These are phyloP conservation scores for Neosilurus hyrtlii DNA, from an alignment of 2,797 vertebrate genomes.

Conservation along the genomic window DNA sequence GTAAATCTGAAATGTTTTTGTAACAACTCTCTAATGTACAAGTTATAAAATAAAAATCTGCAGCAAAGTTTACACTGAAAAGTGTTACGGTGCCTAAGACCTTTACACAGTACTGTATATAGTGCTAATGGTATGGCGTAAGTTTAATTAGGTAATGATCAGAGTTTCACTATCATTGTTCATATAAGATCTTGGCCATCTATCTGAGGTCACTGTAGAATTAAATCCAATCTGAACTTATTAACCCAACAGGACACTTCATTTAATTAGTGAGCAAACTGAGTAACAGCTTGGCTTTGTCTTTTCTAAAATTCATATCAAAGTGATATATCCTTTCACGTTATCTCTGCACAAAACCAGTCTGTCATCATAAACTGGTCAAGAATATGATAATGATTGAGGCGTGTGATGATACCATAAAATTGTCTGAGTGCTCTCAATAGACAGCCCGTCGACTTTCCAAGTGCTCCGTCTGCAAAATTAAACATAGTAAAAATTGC, in stretches of 20 bases:
- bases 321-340: constrained; percentile 1
- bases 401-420: constrained; percentile 14
- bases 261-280: constrained; percentile 29
- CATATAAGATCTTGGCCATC: not conserved
- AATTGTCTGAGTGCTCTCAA: constrained; percentile 9
- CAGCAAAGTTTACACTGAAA: too few species aligned
- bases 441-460: not conserved
- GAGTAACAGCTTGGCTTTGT: not conserved
- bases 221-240: constrained; percentile 19
- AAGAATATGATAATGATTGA: constrained; percentile 18
- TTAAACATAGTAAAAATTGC: not conserved
- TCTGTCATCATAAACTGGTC: not conserved
- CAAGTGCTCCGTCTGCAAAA: not conserved
- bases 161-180: constrained; percentile 16
- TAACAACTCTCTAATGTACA: too few species aligned
- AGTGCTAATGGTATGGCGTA: constrained; percentile 15
- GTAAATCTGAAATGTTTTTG: too few species aligned
- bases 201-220: constrained; percentile 25
- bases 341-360: not conserved
- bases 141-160: constrained; percentile 13
- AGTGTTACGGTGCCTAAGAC: too few species aligned
- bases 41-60: too few species aligned
- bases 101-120: not conserved
- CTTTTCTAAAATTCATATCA: not conserved
- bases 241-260: constrained; percentile 27